Evolutionary conservation across 2,113 vertebrate species (phyloP), one percentile per base, ranked within the genome.

Genomic region (Oceanites oceanicus): DNA sequence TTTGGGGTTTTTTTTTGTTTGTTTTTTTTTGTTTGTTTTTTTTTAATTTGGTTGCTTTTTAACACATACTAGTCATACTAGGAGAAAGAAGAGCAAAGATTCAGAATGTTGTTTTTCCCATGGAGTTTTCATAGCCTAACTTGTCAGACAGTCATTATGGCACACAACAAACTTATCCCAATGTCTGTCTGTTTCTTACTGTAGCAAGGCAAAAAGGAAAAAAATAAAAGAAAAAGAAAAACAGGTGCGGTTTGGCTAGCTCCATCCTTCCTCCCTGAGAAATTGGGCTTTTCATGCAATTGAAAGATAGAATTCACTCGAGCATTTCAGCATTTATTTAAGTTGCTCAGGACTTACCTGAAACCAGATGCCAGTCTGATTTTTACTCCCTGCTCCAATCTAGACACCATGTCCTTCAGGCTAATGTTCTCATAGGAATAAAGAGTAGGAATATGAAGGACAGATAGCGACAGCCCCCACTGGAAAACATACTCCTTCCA

Each of bases 231-330:
- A 21, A 6, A 14, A 56, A 17, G 25, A n/a, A 19, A 12, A 9
- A 15, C 66, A 18, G 2, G 2, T 1, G 2, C 62, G 2, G 2
- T 55, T 77, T 78, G 5, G 0, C 30, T 70, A 52, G 5, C 9
- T 81, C 21, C 32, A 32, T 68, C 9, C 7, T 85, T 84, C 11
- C 9, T 66, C 20, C 2, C 21, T 62, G 40, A 86, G 50, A 71
- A 79, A 36, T 16, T 66, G 2, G 12, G 62, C 9, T 40, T 73
- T 34, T 26, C 3, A 2, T n/a, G 26, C 16, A 38, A 52, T 1
- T 50, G 34, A 70, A 77, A 70, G 19, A 38, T 2, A 55, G 16
- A 87, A 88, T 32, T 78, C 10, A 40, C 38, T 68, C 2, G 0
- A 42, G 21, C 52, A 36, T 73, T 86, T 84, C 17, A 50, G 8